Conservation (phyloP, 2,113 vertebrate genomes). For the Hippolais icterina region DNA sequence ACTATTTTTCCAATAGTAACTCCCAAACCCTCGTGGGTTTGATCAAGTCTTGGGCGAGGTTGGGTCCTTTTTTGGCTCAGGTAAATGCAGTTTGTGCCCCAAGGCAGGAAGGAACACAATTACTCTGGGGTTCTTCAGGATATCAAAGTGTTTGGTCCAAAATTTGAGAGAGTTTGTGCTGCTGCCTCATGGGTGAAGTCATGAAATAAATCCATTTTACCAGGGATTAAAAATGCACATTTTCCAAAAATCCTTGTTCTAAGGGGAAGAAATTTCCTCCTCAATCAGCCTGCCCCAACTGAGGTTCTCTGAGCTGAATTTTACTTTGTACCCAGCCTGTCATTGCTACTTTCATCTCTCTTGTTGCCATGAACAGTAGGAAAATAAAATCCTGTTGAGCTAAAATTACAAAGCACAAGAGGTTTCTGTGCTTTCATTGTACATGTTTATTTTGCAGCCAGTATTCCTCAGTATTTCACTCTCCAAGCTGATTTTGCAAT, state of each 20-base stretch:
- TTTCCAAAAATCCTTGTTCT: background rate
- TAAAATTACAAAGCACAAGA: background rate
- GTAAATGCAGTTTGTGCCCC: background rate
- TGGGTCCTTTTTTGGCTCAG: background rate
- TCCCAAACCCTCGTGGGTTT: background rate
- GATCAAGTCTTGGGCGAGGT: background rate
- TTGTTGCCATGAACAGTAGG: background rate
- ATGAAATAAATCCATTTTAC: background rate
- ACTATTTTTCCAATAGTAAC: background rate
- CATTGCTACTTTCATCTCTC: background rate
- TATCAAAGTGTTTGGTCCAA: background rate
- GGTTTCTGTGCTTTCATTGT: background rate
- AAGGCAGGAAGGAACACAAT: background rate
- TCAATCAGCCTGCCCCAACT: background rate
- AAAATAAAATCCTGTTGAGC: background rate
- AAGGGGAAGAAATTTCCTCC: background rate
- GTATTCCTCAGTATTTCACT: background rate
- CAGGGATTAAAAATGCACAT: background rate
- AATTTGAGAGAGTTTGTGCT: background rate
- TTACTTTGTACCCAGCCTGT: background rate
- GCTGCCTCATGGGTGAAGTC: background rate
- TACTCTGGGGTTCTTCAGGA: background rate
- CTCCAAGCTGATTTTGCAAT: background rate
- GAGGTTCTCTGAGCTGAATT: background rate
- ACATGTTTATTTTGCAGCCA: background rate